A percentile compares a stretch with the other conserved stretches of the same genome.
Evolutionary conservation across 2,888 invertebrate species (phyloP).

Genomic region (Melinopterus prodromus): DNA sequence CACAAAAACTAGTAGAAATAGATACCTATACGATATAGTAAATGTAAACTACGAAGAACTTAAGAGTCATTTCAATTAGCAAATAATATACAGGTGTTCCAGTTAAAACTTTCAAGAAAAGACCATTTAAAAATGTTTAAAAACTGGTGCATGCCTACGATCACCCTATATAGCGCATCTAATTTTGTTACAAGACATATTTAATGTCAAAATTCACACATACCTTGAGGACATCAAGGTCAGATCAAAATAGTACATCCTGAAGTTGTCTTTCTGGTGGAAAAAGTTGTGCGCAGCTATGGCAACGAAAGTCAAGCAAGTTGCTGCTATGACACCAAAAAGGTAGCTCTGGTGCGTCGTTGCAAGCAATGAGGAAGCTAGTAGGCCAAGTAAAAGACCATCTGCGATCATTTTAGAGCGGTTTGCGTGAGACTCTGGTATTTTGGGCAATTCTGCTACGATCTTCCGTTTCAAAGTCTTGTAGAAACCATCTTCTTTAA

Average conservation of each 20-base stretch:
- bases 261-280: constrained; percentile 75
- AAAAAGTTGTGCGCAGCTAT: constrained; percentile 76
- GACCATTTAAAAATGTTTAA: no score
- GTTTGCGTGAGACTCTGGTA: constrained; percentile 58
- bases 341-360: constrained; percentile 55
- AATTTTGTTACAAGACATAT: no score
- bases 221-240: constrained; percentile 69
- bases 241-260: constrained; percentile 78
- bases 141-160: no score
- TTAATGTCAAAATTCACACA: constrained; percentile 38
- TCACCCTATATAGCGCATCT: no score
- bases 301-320: constrained; percentile 66
- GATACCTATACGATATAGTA: no score
- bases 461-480: constrained; percentile 71
- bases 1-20: no score
- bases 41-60: no score
- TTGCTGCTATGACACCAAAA: constrained; percentile 64
- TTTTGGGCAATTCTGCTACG: constrained; percentile 63
- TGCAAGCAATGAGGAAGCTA: constrained; percentile 53
- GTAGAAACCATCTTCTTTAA: constrained; percentile 79
- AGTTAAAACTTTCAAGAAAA: no score
- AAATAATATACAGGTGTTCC: no score
- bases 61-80: no score
- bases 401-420: constrained; percentile 59
- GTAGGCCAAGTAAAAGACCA: constrained; percentile 54